A percentile compares a stretch with the other conserved stretches of the same genome.
Evolutionary conservation across 2,888 invertebrate species (phyloP).

Genomic region (Clitarchus hookeri): DNA sequence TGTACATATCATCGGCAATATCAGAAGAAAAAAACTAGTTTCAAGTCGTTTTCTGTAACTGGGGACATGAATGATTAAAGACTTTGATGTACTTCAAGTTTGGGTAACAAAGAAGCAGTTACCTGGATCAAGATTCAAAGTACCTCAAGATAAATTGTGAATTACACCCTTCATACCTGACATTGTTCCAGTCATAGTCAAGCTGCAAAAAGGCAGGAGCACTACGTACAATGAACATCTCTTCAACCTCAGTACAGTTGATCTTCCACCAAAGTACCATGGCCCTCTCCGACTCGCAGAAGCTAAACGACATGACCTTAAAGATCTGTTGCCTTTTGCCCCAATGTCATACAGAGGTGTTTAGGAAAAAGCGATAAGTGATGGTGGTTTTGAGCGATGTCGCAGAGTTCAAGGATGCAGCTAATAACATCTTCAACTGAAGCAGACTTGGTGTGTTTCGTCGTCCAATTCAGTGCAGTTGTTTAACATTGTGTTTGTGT

Average conservation of each 20-base stretch:
- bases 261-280: constrained; percentile 16
- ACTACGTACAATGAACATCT: constrained; percentile 16
- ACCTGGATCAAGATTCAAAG: neutral
- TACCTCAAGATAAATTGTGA: neutral
- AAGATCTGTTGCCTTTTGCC: neutral
- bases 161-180: neutral
- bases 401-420: no score
- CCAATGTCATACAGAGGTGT: neutral
- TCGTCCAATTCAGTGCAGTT: no score
- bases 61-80: no score
- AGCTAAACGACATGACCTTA: neutral
- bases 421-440: no score
- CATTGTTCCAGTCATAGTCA: no score
- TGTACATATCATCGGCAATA: no score
- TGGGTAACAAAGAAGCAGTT: constrained; percentile 2
- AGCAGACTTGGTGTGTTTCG: no score
- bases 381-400: neutral
- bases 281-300: neutral
- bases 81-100: no score
- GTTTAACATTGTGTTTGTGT: no score
- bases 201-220: constrained; percentile 20
- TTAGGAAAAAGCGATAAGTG: constrained; percentile 8
- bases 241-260: constrained; percentile 17
- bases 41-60: no score
- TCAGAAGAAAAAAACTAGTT: no score